Evolutionary conservation across 1,140 invertebrate genomes (phyloP).

Genomic region (Neodiprion fabricii): DNA sequence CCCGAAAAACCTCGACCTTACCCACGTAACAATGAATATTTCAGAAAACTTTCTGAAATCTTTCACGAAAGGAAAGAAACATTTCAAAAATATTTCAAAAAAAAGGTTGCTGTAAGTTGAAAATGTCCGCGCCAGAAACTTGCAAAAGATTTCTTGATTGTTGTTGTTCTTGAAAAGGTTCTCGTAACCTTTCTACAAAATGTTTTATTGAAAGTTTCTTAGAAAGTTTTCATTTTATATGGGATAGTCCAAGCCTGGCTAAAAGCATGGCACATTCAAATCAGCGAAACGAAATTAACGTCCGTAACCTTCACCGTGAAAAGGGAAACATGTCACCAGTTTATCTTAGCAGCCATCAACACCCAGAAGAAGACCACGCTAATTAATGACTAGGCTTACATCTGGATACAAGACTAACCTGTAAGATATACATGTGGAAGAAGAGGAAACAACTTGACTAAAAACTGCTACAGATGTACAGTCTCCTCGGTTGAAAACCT

Average conservation of each 20-base stretch:
- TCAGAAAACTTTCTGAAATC: no score
- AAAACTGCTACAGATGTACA: conserved; percentile 23
- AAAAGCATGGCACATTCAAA: conserved; percentile 40
- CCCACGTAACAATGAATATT: no score
- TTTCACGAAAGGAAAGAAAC: no score
- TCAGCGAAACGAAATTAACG: conserved; percentile 23
- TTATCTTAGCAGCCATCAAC: conserved; percentile 22
- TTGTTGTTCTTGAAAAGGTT: no score
- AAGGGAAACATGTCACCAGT: conserved; percentile 24
- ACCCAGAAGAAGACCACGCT: conserved; percentile 16
- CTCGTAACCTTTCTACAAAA: no score
- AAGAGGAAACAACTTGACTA: conserved; percentile 27
- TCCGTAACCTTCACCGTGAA: conserved; percentile 37
- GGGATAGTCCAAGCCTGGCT: conserved; percentile 30
- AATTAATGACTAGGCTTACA: conserved; percentile 30
- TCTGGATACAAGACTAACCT: conserved; percentile 25
- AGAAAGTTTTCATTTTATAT: no score
- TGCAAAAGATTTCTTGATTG: no score
- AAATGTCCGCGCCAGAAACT: no score
- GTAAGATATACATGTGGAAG: conserved; percentile 24
- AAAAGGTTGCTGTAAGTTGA: no score
- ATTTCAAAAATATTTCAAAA: no score
- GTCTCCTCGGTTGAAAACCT: conserved; percentile 18
- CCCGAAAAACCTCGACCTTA: background rate
- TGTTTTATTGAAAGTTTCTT: no score